Percentiles rank a stretch among this genome's conserved stretches.
Conservation (phyloP, 2,113 vertebrate genomes). For the Himantopus leucocephalus region DNA sequence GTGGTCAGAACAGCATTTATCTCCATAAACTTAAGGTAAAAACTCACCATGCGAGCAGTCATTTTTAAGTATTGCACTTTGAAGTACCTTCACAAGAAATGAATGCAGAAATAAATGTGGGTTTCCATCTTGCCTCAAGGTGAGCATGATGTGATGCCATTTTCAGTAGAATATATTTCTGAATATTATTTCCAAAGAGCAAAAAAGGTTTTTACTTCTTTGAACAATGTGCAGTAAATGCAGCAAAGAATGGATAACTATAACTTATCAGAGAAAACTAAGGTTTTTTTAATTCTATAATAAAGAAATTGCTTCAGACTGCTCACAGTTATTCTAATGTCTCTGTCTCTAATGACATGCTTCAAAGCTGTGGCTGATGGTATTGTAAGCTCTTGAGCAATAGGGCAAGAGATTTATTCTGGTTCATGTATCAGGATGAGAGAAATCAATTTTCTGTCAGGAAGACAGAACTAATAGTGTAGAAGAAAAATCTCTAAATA, state of each 20-base stretch:
- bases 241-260: neutral
- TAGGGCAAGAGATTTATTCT: neutral
- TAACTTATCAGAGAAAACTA: neutral
- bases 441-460: conserved; percentile 39
- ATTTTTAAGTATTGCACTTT: neutral
- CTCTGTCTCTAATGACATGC: neutral
- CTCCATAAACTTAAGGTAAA: neutral
- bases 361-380: neutral
- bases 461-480: neutral
- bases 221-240: neutral
- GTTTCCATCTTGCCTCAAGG: neutral
- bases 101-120: neutral
- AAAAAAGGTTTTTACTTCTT: neutral
- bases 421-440: neutral
- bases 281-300: neutral
- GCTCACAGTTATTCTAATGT: neutral
- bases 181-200: neutral
- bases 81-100: neutral
- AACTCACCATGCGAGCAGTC: neutral
- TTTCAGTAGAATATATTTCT: neutral
- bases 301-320: neutral
- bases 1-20: neutral
- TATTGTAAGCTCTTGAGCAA: neutral
- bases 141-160: neutral
- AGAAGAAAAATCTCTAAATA: neutral